Conservation (phyloP, 2,113 vertebrate genomes). For the Entelurus aequoreus region DNA sequence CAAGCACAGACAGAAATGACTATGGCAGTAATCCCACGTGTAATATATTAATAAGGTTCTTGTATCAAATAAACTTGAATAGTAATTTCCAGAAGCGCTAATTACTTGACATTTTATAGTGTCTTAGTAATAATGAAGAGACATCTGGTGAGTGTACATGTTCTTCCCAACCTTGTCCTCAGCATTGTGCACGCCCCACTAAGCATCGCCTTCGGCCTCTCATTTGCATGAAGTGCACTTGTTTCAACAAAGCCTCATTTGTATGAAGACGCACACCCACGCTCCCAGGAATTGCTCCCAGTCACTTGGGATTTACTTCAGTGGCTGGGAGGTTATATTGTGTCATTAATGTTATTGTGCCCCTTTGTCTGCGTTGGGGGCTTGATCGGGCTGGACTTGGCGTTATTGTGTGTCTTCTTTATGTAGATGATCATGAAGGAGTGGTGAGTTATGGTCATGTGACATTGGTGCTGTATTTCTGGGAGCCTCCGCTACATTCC, state of each 20-base stretch:
- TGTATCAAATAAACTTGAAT: too few relatives aligned
- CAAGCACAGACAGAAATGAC: background rate
- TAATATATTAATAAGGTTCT: too few relatives aligned
- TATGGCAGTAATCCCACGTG: background rate
- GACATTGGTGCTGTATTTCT: background rate
- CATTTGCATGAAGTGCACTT: constrained; percentile 59
- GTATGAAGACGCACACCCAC: constrained; percentile 32
- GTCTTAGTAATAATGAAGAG: background rate
- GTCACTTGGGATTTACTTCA: constrained; percentile 50
- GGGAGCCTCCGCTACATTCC: background rate
- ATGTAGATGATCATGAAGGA: constrained; percentile 13
- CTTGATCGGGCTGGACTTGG: constrained; percentile 18
- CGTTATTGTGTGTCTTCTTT: constrained; percentile 2
- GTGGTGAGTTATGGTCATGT: background rate
- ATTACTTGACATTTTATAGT: constrained; percentile 5
- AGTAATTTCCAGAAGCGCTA: background rate
- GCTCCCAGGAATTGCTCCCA: constrained; percentile 33
- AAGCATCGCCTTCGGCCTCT: constrained; percentile 36
- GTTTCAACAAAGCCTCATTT: constrained; percentile 55
- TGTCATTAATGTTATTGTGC: constrained; percentile 28
- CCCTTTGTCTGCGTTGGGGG: constrained; percentile 30
- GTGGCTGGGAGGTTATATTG: constrained; percentile 49
- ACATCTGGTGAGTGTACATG: constrained; percentile 9
- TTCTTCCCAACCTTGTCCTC: constrained; percentile 31
- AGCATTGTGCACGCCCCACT: constrained; percentile 34